Evolutionary conservation across 1,140 invertebrate genomes (phyloP), one percentile per base, ranked within the genome.

Genomic region (Drosophila ambigua): DNA sequence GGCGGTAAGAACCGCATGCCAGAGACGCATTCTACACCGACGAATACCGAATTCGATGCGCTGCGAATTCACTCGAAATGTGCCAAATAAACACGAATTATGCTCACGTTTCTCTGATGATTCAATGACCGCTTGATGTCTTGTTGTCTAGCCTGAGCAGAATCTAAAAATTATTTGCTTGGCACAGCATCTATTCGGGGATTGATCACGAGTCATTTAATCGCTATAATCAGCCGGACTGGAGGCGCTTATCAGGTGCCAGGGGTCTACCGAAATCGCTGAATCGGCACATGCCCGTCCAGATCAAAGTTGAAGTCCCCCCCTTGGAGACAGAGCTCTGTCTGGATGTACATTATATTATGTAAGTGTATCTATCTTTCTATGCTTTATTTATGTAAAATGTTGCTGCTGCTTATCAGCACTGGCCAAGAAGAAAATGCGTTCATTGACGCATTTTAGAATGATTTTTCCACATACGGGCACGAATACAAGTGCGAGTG

Each of bases 391-490:
- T 28, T 39, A 39, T 39, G 11, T 39, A 5, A 8, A 13, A 5
- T 39, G 11, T 39, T 60, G 13, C 5, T 20, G 31, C 5, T 48
- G 26, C 71, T 76, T 80, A 76, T 80, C 77, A 50, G 44, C 39
- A 24, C 28, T 41, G 20, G 54, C 11, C 8, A 24, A 44, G 51
- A 58, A 52, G 66, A 83, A 88, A 83, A 88, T 88, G 75, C 83
- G 83, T 88, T 75, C 67, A 83, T 79, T 87, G 83, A 87, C 83
- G 83, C 72, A 83, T 79, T 73, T 79, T 63, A 66, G 60, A 77
- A 55, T 49, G 45, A 41, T 55, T 82, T 74, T 81, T 72, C 65
- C 53, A 66, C 62, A 57, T 53, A 68, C 31, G 31, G 11, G 31
- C 9, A 4, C 31, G 8, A 9, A 3, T 31, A 31, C 31, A 8